These are phyloP conservation scores for Takifugu bimaculatus DNA, from an alignment of 2,113 vertebrate species.

Conservation along the genomic window DNA sequence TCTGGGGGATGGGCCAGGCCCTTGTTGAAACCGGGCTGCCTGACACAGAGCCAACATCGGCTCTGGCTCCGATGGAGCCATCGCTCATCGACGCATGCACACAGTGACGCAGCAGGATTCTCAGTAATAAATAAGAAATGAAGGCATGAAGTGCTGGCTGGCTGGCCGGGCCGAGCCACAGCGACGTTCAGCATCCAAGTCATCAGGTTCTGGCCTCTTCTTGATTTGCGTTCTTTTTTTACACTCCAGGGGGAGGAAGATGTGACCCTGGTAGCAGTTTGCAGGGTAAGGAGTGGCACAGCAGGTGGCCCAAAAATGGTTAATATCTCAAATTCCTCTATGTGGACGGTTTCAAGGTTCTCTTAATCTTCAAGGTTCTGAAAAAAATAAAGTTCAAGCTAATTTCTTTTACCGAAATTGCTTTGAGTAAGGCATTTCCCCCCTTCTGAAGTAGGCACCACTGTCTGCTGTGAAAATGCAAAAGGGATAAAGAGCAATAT, in stretches of 20 bases:
- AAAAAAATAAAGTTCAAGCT: too few species aligned
- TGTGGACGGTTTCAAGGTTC: too few species aligned
- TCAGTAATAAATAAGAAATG: constrained; percentile 48
- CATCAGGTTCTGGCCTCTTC: constrained; percentile 5
- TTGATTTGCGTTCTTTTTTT: constrained; percentile 1
- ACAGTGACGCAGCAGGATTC: constrained; percentile 55
- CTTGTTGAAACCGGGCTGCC: constrained; percentile 40
- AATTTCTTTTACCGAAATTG: too few species aligned
- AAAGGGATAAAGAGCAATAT: too few species aligned
- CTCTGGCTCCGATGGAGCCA: constrained; percentile 26
- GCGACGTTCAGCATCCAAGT: constrained; percentile 49
- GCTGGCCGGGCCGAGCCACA: constrained; percentile 1
- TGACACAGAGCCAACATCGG: constrained; percentile 37
- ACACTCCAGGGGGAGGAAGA: background rate
- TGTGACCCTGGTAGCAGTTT: too few species aligned
- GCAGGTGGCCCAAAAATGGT: too few species aligned
- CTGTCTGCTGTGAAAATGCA: too few species aligned
- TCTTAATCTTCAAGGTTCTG: too few species aligned
- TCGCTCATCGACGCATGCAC: constrained; percentile 36
- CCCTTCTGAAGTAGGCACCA: too few species aligned
- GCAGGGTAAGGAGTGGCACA: too few species aligned
- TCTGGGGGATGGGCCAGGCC: constrained; percentile 53
- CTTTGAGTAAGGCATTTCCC: too few species aligned
- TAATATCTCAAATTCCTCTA: too few species aligned
- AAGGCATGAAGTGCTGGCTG: constrained; percentile 26